Conservation (phyloP, 2,888 invertebrate genomes). For the Yponomeuta sedellus region DNA sequence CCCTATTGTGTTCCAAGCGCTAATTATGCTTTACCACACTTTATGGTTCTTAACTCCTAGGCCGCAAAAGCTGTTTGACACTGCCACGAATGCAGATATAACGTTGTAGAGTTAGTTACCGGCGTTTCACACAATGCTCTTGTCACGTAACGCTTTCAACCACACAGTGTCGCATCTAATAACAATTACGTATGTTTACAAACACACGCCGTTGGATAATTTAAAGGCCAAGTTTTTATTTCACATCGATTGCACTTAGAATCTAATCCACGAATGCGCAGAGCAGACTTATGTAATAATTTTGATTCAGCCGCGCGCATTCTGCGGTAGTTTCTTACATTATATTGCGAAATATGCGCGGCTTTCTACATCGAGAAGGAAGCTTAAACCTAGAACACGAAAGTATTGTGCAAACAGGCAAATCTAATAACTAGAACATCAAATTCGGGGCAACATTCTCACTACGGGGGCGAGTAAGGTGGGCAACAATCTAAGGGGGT, state of each 20-base stretch:
- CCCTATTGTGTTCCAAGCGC: slow-evolving; percentile 1
- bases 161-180: neutral
- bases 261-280: neutral
- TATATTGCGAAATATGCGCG: neutral
- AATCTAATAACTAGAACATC: slow-evolving; percentile 6
- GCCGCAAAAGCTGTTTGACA: neutral
- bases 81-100: neutral
- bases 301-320: neutral
- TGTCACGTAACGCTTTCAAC: neutral
- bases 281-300: neutral
- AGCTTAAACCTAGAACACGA: slow-evolving; percentile 8
- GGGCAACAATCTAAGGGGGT: neutral
- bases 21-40: neutral
- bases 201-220: neutral
- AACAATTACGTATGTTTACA: neutral
- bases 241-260: neutral
- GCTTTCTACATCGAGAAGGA: neutral
- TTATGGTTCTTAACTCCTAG: neutral
- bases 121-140: slow-evolving; percentile 5
- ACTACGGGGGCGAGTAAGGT: neutral
- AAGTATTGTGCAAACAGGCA: slow-evolving; percentile 4
- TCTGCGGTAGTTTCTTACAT: neutral
- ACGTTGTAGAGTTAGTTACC: neutral
- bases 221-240: neutral
- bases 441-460: slow-evolving; percentile 5